Evolutionary conservation across 2,888 invertebrate genomes (phyloP).

Genomic region (Quadroppia sp.): DNA sequence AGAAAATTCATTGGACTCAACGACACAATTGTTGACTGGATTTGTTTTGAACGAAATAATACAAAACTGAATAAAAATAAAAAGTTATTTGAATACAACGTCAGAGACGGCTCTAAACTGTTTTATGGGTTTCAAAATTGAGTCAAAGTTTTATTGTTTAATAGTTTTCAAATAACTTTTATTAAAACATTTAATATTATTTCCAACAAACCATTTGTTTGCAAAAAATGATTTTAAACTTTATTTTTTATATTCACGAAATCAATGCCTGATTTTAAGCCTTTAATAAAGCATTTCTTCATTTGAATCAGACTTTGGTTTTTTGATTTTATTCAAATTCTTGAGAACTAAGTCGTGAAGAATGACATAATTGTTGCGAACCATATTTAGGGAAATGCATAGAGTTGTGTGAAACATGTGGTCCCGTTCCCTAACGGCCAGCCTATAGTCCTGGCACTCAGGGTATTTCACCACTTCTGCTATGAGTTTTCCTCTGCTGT

Average conservation of each 20-base stretch:
- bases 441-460: not conserved
- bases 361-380: constrained; percentile 9
- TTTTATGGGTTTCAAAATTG: too few relatives aligned
- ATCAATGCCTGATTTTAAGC: too few relatives aligned
- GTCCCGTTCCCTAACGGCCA: not conserved
- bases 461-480: constrained; percentile 5
- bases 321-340: constrained; percentile 27
- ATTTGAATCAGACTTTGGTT: too few relatives aligned
- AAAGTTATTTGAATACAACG: not conserved
- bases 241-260: too few relatives aligned
- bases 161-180: too few relatives aligned
- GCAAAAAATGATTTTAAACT: too few relatives aligned
- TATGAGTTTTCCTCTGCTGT: not conserved
- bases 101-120: constrained; percentile 11
- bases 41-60: not conserved
- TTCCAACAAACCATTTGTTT: too few relatives aligned
- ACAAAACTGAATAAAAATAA: not conserved
- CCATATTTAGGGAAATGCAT: not conserved
- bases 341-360: constrained; percentile 25
- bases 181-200: too few relatives aligned
- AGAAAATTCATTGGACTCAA: not conserved
- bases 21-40: not conserved
- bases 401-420: constrained; percentile 1
- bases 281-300: too few relatives aligned
- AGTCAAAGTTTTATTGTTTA: too few relatives aligned